A percentile compares a stretch with the other conserved stretches of the same genome.
phyloP scores from a whole-genome alignment of 2,797 vertebrate species.

The Amblyraja radiata region DNA sequence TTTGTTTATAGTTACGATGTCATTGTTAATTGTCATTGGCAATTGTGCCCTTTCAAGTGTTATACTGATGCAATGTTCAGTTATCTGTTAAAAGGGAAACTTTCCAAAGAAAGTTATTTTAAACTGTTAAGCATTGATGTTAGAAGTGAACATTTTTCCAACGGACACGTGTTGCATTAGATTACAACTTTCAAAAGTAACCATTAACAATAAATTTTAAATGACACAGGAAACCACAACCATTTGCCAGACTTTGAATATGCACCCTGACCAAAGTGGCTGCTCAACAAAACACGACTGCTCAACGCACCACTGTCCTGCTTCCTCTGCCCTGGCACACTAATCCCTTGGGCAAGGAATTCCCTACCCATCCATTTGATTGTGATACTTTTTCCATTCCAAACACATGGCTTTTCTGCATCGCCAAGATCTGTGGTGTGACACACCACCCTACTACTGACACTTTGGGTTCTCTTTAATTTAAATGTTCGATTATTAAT shows the following conservation, averaged over 20 bases:
- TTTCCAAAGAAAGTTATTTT: neutral
- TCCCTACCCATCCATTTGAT: neutral
- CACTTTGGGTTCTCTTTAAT: neutral
- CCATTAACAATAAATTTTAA: neutral
- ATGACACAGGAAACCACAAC: neutral
- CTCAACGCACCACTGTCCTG: no score
- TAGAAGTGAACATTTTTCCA: neutral
- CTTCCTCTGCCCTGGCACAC: neutral
- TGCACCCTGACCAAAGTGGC: neutral
- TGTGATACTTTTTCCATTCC: neutral
- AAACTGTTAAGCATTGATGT: neutral
- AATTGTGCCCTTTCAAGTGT: neutral
- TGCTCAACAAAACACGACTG: neutral
- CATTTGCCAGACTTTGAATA: neutral
- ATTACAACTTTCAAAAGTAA: neutral
- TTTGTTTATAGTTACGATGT: no score
- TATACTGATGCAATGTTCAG: neutral
- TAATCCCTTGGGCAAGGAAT: neutral
- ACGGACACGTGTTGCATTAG: neutral
- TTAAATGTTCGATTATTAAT: neutral
- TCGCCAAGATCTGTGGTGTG: neutral
- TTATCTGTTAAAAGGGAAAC: neutral
- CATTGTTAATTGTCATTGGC: neutral
- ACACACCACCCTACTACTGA: neutral
- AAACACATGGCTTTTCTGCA: neutral